A percentile compares a stretch with the other conserved stretches of the same genome.
These are phyloP conservation scores for Bradynema listronoti DNA, from an alignment of 1,140 invertebrate species.

Conservation along the genomic window DNA sequence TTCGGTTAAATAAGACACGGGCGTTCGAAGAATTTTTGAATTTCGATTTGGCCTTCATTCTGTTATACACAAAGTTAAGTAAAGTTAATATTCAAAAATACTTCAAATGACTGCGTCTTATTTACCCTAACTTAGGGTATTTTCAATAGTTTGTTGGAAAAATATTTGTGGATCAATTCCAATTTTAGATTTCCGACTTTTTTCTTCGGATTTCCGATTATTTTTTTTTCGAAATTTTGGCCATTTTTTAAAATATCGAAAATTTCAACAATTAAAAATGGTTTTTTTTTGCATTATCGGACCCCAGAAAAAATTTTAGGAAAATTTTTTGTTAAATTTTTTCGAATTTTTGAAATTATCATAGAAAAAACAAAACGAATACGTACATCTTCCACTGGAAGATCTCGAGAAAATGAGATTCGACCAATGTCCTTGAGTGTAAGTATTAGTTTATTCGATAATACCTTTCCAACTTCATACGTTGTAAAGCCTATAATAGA, in stretches of 20 bases:
- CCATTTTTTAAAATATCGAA: no score
- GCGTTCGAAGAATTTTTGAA: no score
- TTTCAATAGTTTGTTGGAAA: not conserved
- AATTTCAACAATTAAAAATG: not conserved
- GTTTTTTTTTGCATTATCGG: not conserved
- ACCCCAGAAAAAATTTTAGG: not conserved
- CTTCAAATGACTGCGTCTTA: not conserved
- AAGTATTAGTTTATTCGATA: slow-evolving; percentile 48
- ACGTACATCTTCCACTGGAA: slow-evolving; percentile 57
- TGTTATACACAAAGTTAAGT: no score
- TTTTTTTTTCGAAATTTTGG: no score
- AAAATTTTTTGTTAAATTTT: not conserved
- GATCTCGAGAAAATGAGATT: slow-evolving; percentile 56
- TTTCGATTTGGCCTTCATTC: no score
- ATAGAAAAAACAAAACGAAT: not conserved
- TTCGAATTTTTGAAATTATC: not conserved
- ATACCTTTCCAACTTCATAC: slow-evolving; percentile 54
- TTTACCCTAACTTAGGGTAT: not conserved
- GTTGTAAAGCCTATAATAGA: slow-evolving; percentile 54
- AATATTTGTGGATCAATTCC: not conserved
- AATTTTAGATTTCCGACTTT: not conserved
- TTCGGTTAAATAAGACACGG: no score
- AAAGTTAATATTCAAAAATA: slow-evolving; percentile 24
- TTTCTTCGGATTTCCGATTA: slow-evolving; percentile 8
- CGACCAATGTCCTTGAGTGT: slow-evolving; percentile 57